phyloP scores from a whole-genome alignment of 2,888 invertebrate genomes.

The Troides oblongomaculatus region DNA sequence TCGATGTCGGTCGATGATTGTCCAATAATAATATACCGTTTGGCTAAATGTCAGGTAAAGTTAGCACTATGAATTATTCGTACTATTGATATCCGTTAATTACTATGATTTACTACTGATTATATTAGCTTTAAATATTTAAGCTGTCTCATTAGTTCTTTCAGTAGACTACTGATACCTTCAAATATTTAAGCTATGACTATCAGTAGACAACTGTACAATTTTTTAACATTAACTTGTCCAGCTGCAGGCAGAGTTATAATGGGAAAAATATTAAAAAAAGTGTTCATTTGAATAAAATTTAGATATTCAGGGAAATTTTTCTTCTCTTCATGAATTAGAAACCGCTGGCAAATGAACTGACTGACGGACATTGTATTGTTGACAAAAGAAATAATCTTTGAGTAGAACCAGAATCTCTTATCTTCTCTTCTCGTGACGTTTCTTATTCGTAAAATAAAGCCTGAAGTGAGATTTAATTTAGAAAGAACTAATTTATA shows the following conservation, averaged over 20 bases:
- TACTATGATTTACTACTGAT: too few species aligned
- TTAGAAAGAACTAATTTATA: neutral
- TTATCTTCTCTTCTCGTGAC: slow-evolving; percentile 6
- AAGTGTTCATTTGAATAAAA: slow-evolving; percentile 14
- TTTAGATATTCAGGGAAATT: slow-evolving; percentile 12
- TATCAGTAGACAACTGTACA: too few species aligned
- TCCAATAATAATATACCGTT: too few species aligned
- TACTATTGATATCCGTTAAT: too few species aligned
- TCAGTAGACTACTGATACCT: too few species aligned
- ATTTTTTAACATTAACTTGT: neutral
- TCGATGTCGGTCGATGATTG: too few species aligned
- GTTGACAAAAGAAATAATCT: slow-evolving; percentile 24
- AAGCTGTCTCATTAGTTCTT: too few species aligned
- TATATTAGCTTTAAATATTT: too few species aligned
- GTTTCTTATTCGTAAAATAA: slow-evolving; percentile 1
- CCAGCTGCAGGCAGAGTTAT: neutral
- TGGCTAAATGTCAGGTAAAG: too few species aligned
- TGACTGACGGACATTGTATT: slow-evolving; percentile 25
- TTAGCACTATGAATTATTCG: too few species aligned
- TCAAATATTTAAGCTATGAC: too few species aligned
- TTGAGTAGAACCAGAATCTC: slow-evolving; percentile 5
- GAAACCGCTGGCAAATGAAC: slow-evolving; percentile 23
- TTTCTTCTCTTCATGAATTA: slow-evolving; percentile 17
- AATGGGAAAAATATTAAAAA: neutral
- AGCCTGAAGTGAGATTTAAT: neutral